Percentiles rank a stretch among this genome's conserved stretches.
Conservation (phyloP, 2,888 invertebrate species). For the Ypsolopha scabrella region DNA sequence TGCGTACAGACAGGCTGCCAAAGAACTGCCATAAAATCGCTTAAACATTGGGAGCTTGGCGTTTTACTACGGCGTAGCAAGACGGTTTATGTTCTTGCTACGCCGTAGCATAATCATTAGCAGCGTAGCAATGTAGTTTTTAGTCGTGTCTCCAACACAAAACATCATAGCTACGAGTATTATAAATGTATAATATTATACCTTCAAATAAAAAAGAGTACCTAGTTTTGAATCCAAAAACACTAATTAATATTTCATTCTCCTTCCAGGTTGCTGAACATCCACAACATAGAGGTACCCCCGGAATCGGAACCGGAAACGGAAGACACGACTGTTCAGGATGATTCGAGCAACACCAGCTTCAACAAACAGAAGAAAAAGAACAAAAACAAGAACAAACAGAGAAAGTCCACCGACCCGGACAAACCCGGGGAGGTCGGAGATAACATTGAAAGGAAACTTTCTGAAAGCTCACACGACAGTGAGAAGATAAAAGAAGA, state of each 20-base stretch:
- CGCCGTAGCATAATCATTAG: too few species aligned
- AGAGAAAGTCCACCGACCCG: constrained; percentile 44
- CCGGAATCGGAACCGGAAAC: constrained; percentile 65
- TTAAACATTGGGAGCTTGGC: too few species aligned
- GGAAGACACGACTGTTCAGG: constrained; percentile 38
- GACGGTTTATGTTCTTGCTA: too few species aligned
- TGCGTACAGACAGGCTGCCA: too few species aligned
- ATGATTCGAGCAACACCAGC: constrained; percentile 26
- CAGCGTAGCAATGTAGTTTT: too few species aligned
- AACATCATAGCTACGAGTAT: too few species aligned
- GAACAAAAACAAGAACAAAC: constrained; percentile 49
- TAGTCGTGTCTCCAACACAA: too few species aligned
- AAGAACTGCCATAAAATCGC: too few species aligned
- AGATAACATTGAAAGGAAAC: constrained; percentile 22
- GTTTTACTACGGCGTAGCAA: too few species aligned
- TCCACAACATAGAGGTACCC: constrained; percentile 77
- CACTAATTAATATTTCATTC: constrained; percentile 22
- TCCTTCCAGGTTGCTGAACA: constrained; percentile 75
- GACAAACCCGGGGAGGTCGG: constrained; percentile 49
- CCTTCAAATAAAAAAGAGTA: too few species aligned
- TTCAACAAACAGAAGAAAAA: constrained; percentile 50
- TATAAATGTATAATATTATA: neutral
- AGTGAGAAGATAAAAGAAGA: constrained; percentile 32
- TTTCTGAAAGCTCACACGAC: constrained; percentile 45
- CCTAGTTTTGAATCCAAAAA: neutral